A percentile compares a stretch with the other conserved stretches of the same genome.
These are phyloP conservation scores for Limanda limanda DNA, from an alignment of 2,113 vertebrate species.

Conservation along the genomic window DNA sequence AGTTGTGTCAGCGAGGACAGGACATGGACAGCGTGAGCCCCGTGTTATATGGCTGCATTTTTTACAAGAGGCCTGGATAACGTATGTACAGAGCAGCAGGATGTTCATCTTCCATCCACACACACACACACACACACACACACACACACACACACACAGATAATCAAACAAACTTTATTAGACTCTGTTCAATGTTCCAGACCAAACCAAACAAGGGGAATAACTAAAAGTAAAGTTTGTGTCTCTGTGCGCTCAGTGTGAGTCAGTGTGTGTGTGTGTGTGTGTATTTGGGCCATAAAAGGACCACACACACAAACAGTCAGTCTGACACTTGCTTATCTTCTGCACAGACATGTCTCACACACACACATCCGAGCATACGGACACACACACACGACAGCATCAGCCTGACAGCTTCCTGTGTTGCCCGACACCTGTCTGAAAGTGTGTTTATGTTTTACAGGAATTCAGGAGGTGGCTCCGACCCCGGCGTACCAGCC, in stretches of 20 bases:
- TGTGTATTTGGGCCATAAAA: constrained; percentile 46
- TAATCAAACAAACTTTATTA: constrained; percentile 21
- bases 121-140: constrained; percentile 6
- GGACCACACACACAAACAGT: constrained; percentile 62
- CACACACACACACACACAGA: not conserved
- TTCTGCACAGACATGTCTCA: constrained; percentile 55
- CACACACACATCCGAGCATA: not conserved
- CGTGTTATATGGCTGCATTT: constrained; percentile 68
- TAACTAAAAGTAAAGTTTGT: constrained; percentile 49
- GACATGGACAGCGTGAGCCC: constrained; percentile 51
- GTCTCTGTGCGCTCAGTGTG: not conserved
- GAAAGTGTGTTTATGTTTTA: constrained; percentile 55
- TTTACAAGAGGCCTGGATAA: constrained; percentile 71
- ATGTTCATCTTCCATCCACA: not conserved
- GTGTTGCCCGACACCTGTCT: constrained; percentile 39
- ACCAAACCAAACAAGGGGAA: constrained; percentile 50
- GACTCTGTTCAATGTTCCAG: constrained; percentile 50
- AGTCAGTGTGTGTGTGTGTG: not conserved
- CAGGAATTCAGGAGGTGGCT: constrained; percentile 80
- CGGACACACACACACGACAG: constrained; percentile 33
- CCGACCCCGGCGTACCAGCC: constrained; percentile 82
- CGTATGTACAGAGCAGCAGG: constrained; percentile 6
- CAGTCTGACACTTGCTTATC: constrained; percentile 69
- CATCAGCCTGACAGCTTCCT: constrained; percentile 49
- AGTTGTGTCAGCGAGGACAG: constrained; percentile 75